Base-by-base conservation (phyloP, 2,113 vertebrate genomes). In the Eleginops maclovinus region DNA sequence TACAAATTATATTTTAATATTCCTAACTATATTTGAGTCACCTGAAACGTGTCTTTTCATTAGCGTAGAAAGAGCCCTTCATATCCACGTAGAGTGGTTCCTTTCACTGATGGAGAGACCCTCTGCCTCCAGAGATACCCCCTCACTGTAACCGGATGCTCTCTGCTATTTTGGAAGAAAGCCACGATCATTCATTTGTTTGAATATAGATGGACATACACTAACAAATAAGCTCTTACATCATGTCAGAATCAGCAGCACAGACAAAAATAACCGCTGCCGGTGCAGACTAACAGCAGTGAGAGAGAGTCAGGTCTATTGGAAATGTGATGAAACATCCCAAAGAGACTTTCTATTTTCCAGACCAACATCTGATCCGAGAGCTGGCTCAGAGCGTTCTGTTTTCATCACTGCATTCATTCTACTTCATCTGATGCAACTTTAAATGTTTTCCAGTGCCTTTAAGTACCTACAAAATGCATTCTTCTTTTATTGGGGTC, bases 261-360 rank as follows among this genome's bases (percentile, higher is more conserved):
- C 6, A 24, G 7, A 58, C 19, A 15, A n/a, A 7, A 10, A 43
- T 12, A 14, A 40, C 9, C 43, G 3, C 10, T 16, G 24, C 54
- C 55, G n/a, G n/a, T n/a, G n/a, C n/a, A n/a, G 24, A 53, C 31
- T 50, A 71, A 70, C 17, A 56, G 31, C 19, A 62, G 40, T 24
- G 40, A 59, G 26, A 13, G 26, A 15, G 19, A 41, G 19, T n/a
- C 31, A 31, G 60, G 26, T 72, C 28, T 55, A 49, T 51, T 60
- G 43, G 26, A 79, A 46, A 47, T 76, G 19, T 86, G 75, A 79
- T 72, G 44, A 68, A 86, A 78, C 15, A 62, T 75, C 65, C 79
- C 70, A 66, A 60, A 72, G 71, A 78, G 66, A 75, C 70, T 50
- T 72, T 71, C 46, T 55, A 47, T 81, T 41, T 46, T n/a, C 15